phyloP scores from a whole-genome alignment of 2,113 vertebrate genomes.

The Dolichallabes microphthalmus region DNA sequence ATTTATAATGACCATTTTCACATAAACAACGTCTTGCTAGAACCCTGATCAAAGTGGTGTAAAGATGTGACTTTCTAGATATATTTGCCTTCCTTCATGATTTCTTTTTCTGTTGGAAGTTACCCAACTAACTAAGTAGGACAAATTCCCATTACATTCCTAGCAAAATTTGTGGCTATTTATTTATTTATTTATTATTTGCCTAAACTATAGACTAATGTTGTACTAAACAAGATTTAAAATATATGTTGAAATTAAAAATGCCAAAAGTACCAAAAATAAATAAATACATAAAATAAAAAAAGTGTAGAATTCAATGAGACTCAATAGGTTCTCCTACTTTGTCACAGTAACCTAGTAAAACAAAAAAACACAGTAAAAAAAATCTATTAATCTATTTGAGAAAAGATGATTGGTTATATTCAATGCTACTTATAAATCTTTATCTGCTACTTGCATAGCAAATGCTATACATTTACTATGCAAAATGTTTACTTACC shows the following conservation, averaged over 20 bases:
- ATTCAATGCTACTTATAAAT: background rate
- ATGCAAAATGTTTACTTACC: background rate
- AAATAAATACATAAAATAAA: background rate
- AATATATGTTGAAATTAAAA: background rate
- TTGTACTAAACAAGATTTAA: background rate
- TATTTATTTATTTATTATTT: too few species aligned
- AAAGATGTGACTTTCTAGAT: background rate
- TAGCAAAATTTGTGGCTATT: background rate
- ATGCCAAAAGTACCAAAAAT: background rate
- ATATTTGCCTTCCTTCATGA: background rate
- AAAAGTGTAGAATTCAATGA: background rate
- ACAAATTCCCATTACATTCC: background rate
- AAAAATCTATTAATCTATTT: background rate
- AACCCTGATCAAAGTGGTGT: background rate
- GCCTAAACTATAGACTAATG: background rate
- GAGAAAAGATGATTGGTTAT: background rate
- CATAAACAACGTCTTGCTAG: background rate
- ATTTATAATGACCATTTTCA: background rate
- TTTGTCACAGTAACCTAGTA: background rate
- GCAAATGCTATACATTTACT: background rate
- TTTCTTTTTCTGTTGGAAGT: background rate
- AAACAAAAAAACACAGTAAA: too few species aligned
- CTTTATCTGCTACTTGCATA: background rate
- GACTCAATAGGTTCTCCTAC: background rate
- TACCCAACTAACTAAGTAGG: background rate